Evolutionary conservation across 2,113 vertebrate species (phyloP).

Genomic region (Nothocercus nigrocapillus): DNA sequence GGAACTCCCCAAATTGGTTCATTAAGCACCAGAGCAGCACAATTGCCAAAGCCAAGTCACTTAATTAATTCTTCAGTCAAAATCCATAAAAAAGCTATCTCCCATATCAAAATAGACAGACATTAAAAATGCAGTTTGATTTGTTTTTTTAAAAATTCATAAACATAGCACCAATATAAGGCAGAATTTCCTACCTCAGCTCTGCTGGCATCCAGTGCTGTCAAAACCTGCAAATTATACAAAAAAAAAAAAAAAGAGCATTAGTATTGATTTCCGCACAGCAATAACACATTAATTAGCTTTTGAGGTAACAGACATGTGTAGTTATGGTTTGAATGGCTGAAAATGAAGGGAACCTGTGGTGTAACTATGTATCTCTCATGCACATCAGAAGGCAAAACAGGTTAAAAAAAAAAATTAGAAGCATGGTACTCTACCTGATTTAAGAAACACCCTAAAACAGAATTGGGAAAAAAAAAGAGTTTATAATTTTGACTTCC

Average conservation of each 20-base stretch:
- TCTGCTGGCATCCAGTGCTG: slow-evolving; percentile 23
- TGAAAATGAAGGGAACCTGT: neutral
- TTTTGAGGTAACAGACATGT: slow-evolving; percentile 70
- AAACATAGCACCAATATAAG: neutral
- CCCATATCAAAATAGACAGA: neutral
- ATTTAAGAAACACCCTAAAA: neutral
- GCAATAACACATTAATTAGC: slow-evolving; percentile 72
- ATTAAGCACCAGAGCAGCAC: neutral
- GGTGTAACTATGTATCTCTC: neutral
- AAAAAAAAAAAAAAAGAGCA: slow-evolving; percentile 7
- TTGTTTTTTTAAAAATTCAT: too few relatives aligned
- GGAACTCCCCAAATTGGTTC: neutral
- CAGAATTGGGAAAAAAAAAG: neutral
- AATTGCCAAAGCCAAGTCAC: neutral
- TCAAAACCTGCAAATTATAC: slow-evolving; percentile 74
- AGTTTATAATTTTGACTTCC: neutral
- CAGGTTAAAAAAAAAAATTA: neutral
- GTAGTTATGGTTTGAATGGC: slow-evolving; percentile 49
- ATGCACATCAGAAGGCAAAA: neutral
- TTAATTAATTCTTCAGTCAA: neutral
- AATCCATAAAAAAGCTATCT: neutral
- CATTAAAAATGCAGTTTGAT: neutral
- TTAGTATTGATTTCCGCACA: slow-evolving; percentile 73
- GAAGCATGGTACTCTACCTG: neutral
- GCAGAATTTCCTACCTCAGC: slow-evolving; percentile 73